Evolutionary conservation across 2,113 vertebrate species (phyloP), one percentile per base, ranked within the genome.

Genomic region (Felis chaus): DNA sequence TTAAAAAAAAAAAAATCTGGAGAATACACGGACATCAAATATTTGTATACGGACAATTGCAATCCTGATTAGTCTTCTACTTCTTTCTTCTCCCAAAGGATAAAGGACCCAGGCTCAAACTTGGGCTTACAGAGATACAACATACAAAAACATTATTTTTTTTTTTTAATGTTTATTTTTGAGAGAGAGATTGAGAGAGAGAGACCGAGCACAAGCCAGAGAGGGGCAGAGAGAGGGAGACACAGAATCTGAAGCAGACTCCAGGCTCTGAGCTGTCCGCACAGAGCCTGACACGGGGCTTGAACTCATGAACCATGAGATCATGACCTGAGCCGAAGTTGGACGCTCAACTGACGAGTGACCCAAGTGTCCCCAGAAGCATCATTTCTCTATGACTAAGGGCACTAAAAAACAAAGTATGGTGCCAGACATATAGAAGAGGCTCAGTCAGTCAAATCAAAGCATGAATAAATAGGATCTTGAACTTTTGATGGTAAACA

Each of bases 11-110:
- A 90, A 31, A n/a, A 78, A 66, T 53, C 89, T 81, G n/a, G 74
- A 81, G 92, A 92, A 81, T 85, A 45, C 63, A 73, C 25, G 7
- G 15, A 31, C 19, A 95, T 66, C 45, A 90, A 92, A 90, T 91
- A 96, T 66, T 96, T 92, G 95, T n/a, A 29, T 50, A 95, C 86
- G n/a, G 31, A 27, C 55, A 82, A 83, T 27, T 36, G 7, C 31
- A 18, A 68, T 96, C 85, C 63, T 97, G 71, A 95, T 93, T 96
- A 84, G 19, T 89, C 63, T 78, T 69, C 45, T 61, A 53, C 45
- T 87, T 68, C 3, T 84, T 55, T 96, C 79, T 96, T 91, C 53
- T 61, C 5, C 68, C 21, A 87, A 92, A 89, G 29, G 89, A 74
- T 95, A 76, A 94, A 69, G 82, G 31, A 76, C 23, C 74, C 78